These are phyloP conservation scores for Pangasius larnaudii DNA, from an alignment of 2,797 vertebrate species.

Conservation along the genomic window DNA sequence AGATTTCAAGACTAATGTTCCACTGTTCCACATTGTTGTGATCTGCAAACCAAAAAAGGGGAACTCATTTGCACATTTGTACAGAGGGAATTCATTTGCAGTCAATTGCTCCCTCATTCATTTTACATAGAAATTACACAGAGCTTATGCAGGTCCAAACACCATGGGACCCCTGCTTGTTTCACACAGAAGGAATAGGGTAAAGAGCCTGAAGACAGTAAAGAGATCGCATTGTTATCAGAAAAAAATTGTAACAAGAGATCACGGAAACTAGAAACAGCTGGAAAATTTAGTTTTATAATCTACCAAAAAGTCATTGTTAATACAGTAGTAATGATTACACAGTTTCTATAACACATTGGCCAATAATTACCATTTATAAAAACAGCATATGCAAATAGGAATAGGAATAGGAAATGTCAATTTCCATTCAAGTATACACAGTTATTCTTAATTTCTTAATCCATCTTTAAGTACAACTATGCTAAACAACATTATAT, in stretches of 20 bases:
- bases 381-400: neutral
- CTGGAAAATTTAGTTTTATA: neutral
- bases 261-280: neutral
- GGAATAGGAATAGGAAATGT: neutral
- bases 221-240: neutral
- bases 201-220: slow-evolving; percentile 82
- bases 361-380: neutral
- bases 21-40: neutral
- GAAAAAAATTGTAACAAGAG: neutral
- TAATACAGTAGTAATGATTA: neutral
- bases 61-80: neutral
- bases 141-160: neutral
- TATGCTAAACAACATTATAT: neutral
- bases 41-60: neutral
- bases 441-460: neutral
- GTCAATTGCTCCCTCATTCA: neutral
- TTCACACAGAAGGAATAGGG: slow-evolving; percentile 64
- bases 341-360: neutral
- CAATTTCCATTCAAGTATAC: neutral
- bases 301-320: neutral
- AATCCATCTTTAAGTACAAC: neutral
- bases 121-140: neutral
- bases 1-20: neutral
- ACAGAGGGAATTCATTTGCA: neutral
- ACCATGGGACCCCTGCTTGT: neutral